A percentile compares a stretch with the other conserved stretches of the same genome.
Evolutionary conservation across 1,140 invertebrate species (phyloP).

Genomic region (Dreissena polymorpha): DNA sequence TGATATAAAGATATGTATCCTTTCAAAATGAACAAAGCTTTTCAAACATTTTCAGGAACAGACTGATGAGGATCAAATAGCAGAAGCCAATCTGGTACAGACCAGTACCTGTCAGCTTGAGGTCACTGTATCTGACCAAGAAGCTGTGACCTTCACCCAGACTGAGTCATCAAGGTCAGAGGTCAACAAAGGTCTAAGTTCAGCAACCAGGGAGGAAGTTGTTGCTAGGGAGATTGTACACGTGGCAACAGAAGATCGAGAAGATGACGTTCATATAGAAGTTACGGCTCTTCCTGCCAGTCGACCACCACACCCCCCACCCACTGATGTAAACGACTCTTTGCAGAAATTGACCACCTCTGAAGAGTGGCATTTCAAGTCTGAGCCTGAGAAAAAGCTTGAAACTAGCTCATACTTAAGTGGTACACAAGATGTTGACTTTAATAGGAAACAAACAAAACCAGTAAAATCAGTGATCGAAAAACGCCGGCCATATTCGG

Average conservation of each 20-base stretch:
- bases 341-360: slow-evolving; percentile 57
- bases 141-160: not conserved
- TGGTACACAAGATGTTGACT: slow-evolving; percentile 6
- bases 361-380: slow-evolving; percentile 60
- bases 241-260: slow-evolving; percentile 51
- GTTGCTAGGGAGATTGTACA: slow-evolving; percentile 37
- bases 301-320: slow-evolving; percentile 50
- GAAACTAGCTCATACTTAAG: not conserved
- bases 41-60: not conserved
- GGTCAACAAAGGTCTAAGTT: not conserved
- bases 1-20: no score
- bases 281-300: slow-evolving; percentile 59
- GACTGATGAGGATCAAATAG: not conserved
- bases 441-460: not conserved
- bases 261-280: slow-evolving; percentile 62
- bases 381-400: slow-evolving; percentile 47
- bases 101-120: not conserved
- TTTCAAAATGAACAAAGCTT: not conserved
- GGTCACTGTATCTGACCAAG: not conserved
- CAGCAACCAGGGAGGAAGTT: not conserved
- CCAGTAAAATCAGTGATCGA: not conserved
- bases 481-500: not conserved
- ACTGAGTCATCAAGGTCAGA: not conserved
- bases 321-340: slow-evolving; percentile 13
- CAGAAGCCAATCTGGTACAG: not conserved